Evolutionary conservation across 2,888 invertebrate genomes (phyloP), one percentile per base, ranked within the genome.

Genomic region (Lucinisca nassula): DNA sequence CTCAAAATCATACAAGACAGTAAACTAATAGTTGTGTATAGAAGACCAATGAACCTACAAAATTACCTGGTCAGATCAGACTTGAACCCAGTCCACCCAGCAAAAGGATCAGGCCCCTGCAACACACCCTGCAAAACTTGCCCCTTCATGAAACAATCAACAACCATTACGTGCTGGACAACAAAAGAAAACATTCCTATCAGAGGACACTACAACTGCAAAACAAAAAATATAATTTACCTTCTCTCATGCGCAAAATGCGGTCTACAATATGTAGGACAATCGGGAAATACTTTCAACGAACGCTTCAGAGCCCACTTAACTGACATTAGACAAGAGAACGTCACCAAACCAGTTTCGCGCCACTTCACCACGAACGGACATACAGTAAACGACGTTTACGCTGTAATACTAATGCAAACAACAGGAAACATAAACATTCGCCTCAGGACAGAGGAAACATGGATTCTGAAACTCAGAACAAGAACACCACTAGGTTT

Each of bases 61-160:
- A n/a, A 55, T n/a, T n/a, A 12, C 21, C 21, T 55, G 24, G 55
- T n/a, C n/a, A 55, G 55, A 55, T n/a, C 10, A 55, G 55, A 55
- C n/a, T 6, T 55, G 4, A 55, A 55, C 55, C 55, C 55, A 55
- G 55, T 55, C 55, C 8, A 12, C 55, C 8, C 21, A 12, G 24
- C 55, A 12, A 55, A 55, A 55, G 55, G 55, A 4, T 55, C 55
- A 55, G 55, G 55, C 21, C 55, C 55, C 14, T 55, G 55, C 55
- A 55, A 55, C n/a, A 55, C 55, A 55, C 55, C 55, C 24, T 55
- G 55, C 21, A 55, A 55, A 55, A 55, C 55, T n/a, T 55, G 55
- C 55, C 55, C 55, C 24, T 55, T 55, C 55, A 55, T 55, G 55
- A 55, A 55, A 55, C 55, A 55, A 55, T n/a, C 55, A n/a, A 55